Percentiles rank a stretch among this genome's conserved stretches.
phyloP scores from a whole-genome alignment of 2,888 invertebrate species.

The Hirtodrosophila cameraria region DNA sequence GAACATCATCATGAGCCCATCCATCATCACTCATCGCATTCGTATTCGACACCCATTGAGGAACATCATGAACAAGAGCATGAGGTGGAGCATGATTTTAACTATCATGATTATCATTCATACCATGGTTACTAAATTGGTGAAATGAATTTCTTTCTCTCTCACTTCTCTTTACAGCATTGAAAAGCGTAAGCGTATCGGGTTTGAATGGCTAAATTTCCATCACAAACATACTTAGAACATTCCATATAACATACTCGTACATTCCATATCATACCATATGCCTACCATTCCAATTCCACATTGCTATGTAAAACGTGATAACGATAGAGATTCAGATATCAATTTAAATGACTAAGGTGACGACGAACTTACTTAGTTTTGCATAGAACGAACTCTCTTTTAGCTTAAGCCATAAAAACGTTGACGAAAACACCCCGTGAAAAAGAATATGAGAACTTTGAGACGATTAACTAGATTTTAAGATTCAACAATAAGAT shows the following conservation, averaged over 20 bases:
- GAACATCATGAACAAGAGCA: conserved; percentile 82
- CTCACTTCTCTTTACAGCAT: conserved; percentile 78
- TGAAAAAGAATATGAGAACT: conserved; percentile 52
- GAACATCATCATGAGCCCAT: conserved; percentile 75
- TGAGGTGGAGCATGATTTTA: conserved; percentile 75
- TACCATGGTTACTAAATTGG: conserved; percentile 71
- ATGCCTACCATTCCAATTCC: conserved; percentile 44
- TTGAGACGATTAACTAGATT: conserved; percentile 57
- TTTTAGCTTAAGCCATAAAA: conserved; percentile 62
- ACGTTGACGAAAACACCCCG: conserved; percentile 56
- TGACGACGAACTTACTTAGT: conserved; percentile 65
- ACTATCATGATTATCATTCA: conserved; percentile 81
- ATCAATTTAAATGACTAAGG: conserved; percentile 44
- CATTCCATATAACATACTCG: too few species aligned
- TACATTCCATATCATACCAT: conserved; percentile 46
- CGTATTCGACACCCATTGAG: conserved; percentile 68
- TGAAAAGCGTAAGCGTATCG: conserved; percentile 60
- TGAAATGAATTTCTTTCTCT: conserved; percentile 63
- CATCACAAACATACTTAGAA: conserved; percentile 16
- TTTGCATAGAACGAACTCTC: conserved; percentile 51
- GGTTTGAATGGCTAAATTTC: conserved; percentile 48
- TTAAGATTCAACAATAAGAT: conserved; percentile 52
- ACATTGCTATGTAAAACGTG: conserved; percentile 71
- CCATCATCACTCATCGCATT: conserved; percentile 65
- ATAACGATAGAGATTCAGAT: conserved; percentile 76